phyloP scores from a whole-genome alignment of 2,797 vertebrate species.

The Percopsis omiscomaycus region DNA sequence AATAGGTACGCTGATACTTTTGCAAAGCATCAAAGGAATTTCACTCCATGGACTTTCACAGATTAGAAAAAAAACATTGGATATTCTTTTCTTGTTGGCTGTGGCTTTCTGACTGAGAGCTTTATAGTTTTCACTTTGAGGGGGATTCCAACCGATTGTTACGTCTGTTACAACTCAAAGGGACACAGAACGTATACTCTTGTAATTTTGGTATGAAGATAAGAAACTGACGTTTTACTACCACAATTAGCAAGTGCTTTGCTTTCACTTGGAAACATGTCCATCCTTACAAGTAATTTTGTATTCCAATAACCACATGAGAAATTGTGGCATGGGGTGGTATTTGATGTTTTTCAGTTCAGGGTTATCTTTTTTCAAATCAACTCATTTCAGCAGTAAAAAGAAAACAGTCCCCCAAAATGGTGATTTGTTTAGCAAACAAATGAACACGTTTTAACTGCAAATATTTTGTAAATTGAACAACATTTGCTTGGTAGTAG shows the following conservation, averaged over 20 bases:
- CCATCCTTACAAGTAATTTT: background rate
- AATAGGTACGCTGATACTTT: conserved; percentile 8
- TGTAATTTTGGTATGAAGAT: background rate
- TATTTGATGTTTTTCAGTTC: too few species aligned
- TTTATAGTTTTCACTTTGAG: background rate
- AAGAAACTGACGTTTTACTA: background rate
- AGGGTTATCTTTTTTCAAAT: too few species aligned
- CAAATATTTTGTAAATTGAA: too few species aligned
- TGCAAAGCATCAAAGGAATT: conserved; percentile 34
- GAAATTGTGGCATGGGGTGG: too few species aligned
- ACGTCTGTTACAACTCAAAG: conserved; percentile 16
- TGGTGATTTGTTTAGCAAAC: too few species aligned
- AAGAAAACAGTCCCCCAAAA: too few species aligned
- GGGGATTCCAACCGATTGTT: conserved; percentile 1
- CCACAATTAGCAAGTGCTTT: too few species aligned
- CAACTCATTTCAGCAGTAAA: too few species aligned
- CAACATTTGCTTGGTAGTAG: too few species aligned
- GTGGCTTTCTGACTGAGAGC: background rate
- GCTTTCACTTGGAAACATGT: background rate
- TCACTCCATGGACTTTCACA: conserved; percentile 35
- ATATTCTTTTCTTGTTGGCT: conserved; percentile 7
- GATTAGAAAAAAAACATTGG: conserved; percentile 17
- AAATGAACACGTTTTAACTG: too few species aligned
- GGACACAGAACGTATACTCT: background rate
- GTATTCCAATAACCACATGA: too few species aligned